Evolutionary conservation across 2,888 invertebrate genomes (phyloP), one percentile per base, ranked within the genome.

Genomic region (Andrena hattorfiana): DNA sequence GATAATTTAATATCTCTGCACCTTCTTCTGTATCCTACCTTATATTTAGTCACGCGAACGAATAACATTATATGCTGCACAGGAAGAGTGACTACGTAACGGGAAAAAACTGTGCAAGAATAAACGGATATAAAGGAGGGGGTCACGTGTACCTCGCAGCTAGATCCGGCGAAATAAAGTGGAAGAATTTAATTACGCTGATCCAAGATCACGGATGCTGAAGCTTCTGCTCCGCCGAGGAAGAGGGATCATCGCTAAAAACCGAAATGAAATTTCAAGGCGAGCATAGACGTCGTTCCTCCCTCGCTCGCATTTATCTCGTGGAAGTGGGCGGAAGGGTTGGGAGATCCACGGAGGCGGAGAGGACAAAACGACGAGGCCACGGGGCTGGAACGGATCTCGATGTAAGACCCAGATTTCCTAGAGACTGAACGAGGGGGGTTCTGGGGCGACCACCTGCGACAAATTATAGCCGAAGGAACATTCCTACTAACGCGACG

Each of bases 401-500:
- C 73, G 64, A 84, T 51, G 71, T 72, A 70, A 68, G 84, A 51
- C 63, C 73, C 64, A 81, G 78, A 84, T 84, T 81, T 86, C 71
- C 71, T 54, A 63, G 54, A 69, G 71, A 84, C 62, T 62, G 81
- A 83, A 54, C 71, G 71, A 26, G 68, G 13, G 42, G 42, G 42
- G 42, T 13, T 20, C 51, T 67, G 68, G 67, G 69, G 64, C 67
- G 77, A 69, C 81, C 81, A 81, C 64, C 81, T 73, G 84, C 72
- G 74, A 73, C 85, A 85, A 87, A 87, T 87, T 87, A 83, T 84
- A 69, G 66, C 51, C 69, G 68, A 77, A 49, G 63, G 68, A 87
- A 77, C 56, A 64, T 56, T 73, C 26, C 81, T 64, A 81, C 81
- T 80, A 68, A 63, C 66, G 70, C 67, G 42, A 35, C 42, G 68